These are phyloP conservation scores for Lasioglossum villosulum DNA, from an alignment of 2,888 invertebrate species.

Conservation along the genomic window DNA sequence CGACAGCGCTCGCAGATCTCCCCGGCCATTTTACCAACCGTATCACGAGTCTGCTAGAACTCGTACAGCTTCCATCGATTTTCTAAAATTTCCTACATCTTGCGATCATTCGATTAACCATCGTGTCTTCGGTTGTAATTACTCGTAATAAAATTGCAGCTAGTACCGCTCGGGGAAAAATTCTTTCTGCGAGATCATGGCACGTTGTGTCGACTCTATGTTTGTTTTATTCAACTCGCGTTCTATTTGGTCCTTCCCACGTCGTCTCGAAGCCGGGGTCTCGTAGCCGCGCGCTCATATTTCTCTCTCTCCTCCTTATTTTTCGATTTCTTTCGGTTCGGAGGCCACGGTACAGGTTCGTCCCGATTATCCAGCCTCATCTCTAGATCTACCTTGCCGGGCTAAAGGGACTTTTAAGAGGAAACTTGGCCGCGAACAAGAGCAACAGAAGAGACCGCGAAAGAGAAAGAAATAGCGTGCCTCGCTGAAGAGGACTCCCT, in stretches of 20 bases:
- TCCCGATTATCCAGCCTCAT: constrained; percentile 7
- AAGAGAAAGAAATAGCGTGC: neutral
- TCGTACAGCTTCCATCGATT: neutral
- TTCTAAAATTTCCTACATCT: neutral
- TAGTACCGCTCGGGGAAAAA: neutral
- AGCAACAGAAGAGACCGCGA: neutral
- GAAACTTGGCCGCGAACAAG: constrained; percentile 7
- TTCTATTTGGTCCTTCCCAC: constrained; percentile 2
- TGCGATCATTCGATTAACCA: no score
- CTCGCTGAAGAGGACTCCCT: neutral
- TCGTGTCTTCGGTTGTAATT: neutral
- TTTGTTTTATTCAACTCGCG: neutral
- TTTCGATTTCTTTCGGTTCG: constrained; percentile 10
- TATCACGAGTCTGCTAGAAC: neutral
- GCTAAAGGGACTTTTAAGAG: neutral
- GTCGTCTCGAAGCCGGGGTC: neutral
- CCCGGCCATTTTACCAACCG: neutral
- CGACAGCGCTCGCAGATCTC: constrained; percentile 36
- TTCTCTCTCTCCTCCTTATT: constrained; percentile 4
- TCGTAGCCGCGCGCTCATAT: constrained; percentile 1
- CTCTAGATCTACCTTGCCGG: neutral
- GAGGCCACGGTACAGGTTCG: constrained; percentile 1
- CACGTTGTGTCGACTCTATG: neutral
- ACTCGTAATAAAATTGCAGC: neutral
- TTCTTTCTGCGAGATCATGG: neutral